Base-by-base conservation (phyloP, 2,888 invertebrate genomes). In the Dione vanillae region DNA sequence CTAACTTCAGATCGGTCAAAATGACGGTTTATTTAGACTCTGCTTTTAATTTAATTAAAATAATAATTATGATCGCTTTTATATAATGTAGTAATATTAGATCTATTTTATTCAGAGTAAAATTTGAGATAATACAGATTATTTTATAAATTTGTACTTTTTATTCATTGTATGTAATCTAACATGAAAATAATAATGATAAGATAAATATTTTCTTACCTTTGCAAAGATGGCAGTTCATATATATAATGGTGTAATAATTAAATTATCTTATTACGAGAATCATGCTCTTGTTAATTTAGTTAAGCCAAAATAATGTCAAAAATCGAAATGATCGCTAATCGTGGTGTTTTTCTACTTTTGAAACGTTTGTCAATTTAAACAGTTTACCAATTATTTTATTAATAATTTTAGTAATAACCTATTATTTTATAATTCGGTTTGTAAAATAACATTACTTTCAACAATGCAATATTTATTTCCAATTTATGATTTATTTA, bases 211-310 rank as follows among this genome's bases (percentile, higher is more conserved):
- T 64, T 40, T 1, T 37, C 64, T 64, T 16, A 64, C 35, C 47
- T 47, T 49, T 47, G 40, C 35, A 8, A 49, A 37, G 49, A 49
- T 40, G 64, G 20, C 14, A 14, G 27, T 59, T 35, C 37, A 64
- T 12, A 0, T 19, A 14, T 37, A 10, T 64, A 51, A 27, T 27
- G 16, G 47, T 47, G 1, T 9, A 40, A 19, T 47, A 49, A 64
- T 64, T 64, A 43, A 35, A 82, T 88, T 88, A 88, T 87, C 85
- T 90, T 83, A 86, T 85, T 77, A 83, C 86, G 87, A 89, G 81
- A 85, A 88, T 85, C 89, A 90, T 91, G 86, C 90, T 92, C 92
- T 92, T 92, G 91, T 90, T 84, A 93, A 92, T 93, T 93, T 93
- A 84, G 88, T 80, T 84, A 80, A 85, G 86, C 92, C 91, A 85